Percentiles rank a stretch among this genome's conserved stretches.
Evolutionary conservation across 1,140 invertebrate genomes (phyloP).

Genomic region (Megathymus violae): DNA sequence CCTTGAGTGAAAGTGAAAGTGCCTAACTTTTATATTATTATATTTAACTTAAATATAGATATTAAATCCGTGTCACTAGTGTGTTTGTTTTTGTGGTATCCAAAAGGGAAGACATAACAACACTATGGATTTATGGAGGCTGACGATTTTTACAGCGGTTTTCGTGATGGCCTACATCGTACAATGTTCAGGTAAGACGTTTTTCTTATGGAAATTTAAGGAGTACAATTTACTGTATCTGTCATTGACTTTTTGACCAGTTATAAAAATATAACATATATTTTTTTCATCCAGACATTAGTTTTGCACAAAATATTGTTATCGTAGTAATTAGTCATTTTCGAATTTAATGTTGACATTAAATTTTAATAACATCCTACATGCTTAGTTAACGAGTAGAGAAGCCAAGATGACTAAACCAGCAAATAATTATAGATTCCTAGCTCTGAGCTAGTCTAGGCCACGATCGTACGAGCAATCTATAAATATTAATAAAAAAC

Average conservation of each 20-base stretch:
- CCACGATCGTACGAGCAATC: conserved; percentile 3
- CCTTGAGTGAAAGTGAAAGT: conserved; percentile 66
- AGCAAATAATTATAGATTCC: conserved; percentile 29
- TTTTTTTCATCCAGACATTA: too few relatives aligned
- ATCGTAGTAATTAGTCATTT: too few relatives aligned
- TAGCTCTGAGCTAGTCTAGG: conserved; percentile 23
- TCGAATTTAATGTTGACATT: too few relatives aligned
- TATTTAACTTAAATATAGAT: conserved; percentile 12
- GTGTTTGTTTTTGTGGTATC: conserved; percentile 48
- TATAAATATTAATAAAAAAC: conserved; percentile 26
- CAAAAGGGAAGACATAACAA: conserved; percentile 40
- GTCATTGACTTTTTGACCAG: too few relatives aligned
- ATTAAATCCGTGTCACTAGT: conserved; percentile 40
- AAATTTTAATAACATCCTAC: neutral
- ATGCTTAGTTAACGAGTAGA: neutral
- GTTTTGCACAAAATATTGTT: too few relatives aligned
- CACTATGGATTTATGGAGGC: conserved; percentile 63
- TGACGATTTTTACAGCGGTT: conserved; percentile 54
- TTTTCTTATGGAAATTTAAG: too few relatives aligned
- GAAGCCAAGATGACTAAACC: conserved; percentile 25
- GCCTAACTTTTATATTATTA: conserved; percentile 45
- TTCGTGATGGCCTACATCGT: conserved; percentile 55
- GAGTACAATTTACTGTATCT: too few relatives aligned
- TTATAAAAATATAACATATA: too few relatives aligned
- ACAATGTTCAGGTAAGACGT: conserved; percentile 68